A percentile compares a stretch with the other conserved stretches of the same genome.
Evolutionary conservation across 2,113 vertebrate species (phyloP).

Genomic region (Ursus arctos): DNA sequence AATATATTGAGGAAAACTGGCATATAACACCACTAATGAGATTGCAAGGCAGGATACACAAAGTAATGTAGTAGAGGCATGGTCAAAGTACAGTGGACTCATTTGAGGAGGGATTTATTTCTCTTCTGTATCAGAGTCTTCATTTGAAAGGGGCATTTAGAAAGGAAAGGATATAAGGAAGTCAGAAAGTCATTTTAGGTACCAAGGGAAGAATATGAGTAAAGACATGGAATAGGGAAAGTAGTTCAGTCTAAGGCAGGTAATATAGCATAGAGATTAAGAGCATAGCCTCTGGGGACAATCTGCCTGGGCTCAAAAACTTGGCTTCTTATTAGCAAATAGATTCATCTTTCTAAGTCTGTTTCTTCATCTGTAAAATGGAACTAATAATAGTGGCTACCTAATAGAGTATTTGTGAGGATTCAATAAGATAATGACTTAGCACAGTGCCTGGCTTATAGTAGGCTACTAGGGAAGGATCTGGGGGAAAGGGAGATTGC

Average conservation of each 20-base stretch:
- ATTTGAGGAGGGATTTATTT: not conserved
- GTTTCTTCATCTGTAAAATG: constrained; percentile 37
- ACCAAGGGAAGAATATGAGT: not conserved
- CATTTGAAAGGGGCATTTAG: not conserved
- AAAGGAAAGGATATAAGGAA: not conserved
- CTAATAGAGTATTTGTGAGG: not conserved
- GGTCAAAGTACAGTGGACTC: not conserved
- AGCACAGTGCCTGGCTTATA: not conserved
- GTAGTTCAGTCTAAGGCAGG: not conserved
- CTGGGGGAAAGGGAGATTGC: not conserved
- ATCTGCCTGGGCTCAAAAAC: not conserved
- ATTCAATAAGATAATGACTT: not conserved
- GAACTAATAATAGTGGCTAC: not conserved
- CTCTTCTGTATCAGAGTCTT: not conserved
- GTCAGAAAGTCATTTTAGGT: not conserved
- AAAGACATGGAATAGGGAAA: not conserved
- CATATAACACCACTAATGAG: not conserved
- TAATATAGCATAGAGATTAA: not conserved
- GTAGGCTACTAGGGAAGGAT: not conserved
- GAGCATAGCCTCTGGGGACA: not conserved
- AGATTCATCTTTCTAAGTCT: not conserved
- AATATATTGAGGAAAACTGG: not conserved
- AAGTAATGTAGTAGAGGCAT: not conserved
- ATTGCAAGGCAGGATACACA: not conserved
- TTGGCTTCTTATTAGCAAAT: not conserved